These are phyloP conservation scores for Notodonta ziczac DNA, from an alignment of 2,888 invertebrate species.

Conservation along the genomic window DNA sequence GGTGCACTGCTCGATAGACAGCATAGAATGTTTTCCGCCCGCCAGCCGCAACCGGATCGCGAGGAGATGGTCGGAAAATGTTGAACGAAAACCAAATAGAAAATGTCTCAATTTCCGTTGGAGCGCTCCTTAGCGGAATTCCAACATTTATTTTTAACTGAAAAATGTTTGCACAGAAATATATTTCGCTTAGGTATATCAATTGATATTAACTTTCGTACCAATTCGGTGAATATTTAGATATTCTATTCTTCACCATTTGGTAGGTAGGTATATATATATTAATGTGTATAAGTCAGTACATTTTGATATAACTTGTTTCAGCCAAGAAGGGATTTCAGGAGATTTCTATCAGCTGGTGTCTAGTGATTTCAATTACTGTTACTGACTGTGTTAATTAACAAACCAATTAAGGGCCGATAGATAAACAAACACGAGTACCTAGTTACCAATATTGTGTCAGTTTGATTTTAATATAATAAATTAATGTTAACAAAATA, in stretches of 20 bases:
- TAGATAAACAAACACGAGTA: conserved; percentile 17
- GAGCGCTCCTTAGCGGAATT: conserved; percentile 62
- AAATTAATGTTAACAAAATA: too few relatives aligned
- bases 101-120: conserved; percentile 78
- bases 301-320: neutral
- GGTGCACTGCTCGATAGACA: conserved; percentile 44
- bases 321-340: neutral
- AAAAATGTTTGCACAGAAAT: conserved; percentile 52
- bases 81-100: conserved; percentile 77
- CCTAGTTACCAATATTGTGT: neutral
- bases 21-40: conserved; percentile 54
- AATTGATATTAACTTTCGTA: conserved; percentile 16
- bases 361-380: conserved; percentile 15
- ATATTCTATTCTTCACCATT: too few relatives aligned
- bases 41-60: conserved; percentile 61
- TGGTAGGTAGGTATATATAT: too few relatives aligned
- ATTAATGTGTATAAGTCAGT: too few relatives aligned
- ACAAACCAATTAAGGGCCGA: conserved; percentile 20
- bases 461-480: neutral
- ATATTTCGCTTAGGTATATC: conserved; percentile 45
- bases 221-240: neutral
- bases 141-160: conserved; percentile 56
- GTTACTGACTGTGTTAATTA: conserved; percentile 18
- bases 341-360: conserved; percentile 8
- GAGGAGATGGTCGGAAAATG: conserved; percentile 70